Evolutionary conservation across 2,113 vertebrate species (phyloP).

Genomic region (Stigmatopora nigra): DNA sequence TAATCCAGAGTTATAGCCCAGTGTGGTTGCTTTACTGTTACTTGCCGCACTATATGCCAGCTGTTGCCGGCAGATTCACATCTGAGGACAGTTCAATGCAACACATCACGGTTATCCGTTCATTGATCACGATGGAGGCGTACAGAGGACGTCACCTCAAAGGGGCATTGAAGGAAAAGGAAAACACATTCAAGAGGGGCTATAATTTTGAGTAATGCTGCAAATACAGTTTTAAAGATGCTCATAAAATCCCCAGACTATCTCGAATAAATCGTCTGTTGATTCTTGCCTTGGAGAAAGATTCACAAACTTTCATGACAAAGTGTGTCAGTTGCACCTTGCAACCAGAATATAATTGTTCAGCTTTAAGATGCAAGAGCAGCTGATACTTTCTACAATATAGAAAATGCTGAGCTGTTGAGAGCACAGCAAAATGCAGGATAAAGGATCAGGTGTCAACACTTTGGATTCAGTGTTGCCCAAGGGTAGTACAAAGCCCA

Average conservation of each 20-base stretch:
- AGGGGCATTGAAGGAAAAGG: background rate
- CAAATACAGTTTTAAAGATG: slow-evolving; percentile 10
- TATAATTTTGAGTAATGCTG: slow-evolving; percentile 16
- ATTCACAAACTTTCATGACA: background rate
- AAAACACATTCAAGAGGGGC: slow-evolving; percentile 9
- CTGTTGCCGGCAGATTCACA: slow-evolving; percentile 55
- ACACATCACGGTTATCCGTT: slow-evolving; percentile 29
- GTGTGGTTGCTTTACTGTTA: slow-evolving; percentile 57
- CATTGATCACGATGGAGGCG: slow-evolving; percentile 21
- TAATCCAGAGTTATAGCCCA: slow-evolving; percentile 65
- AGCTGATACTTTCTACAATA: slow-evolving; percentile 32
- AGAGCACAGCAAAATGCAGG: slow-evolving; percentile 34
- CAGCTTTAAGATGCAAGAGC: slow-evolving; percentile 11
- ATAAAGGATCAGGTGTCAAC: slow-evolving; percentile 12
- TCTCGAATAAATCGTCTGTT: slow-evolving; percentile 8
- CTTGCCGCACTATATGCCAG: slow-evolving; percentile 48
- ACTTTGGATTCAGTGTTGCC: slow-evolving; percentile 15
- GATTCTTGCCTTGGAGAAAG: slow-evolving; percentile 2
- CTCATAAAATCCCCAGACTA: slow-evolving; percentile 9
- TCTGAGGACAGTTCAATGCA: slow-evolving; percentile 32
- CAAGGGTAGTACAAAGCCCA: slow-evolving; percentile 16
- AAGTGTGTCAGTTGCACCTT: background rate
- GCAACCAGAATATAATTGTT: slow-evolving; percentile 12
- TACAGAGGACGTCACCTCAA: slow-evolving; percentile 10
- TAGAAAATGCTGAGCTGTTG: slow-evolving; percentile 29